These are phyloP conservation scores for Lasiurus borealis DNA, from an alignment of 2,113 vertebrate genomes.

Conservation along the genomic window DNA sequence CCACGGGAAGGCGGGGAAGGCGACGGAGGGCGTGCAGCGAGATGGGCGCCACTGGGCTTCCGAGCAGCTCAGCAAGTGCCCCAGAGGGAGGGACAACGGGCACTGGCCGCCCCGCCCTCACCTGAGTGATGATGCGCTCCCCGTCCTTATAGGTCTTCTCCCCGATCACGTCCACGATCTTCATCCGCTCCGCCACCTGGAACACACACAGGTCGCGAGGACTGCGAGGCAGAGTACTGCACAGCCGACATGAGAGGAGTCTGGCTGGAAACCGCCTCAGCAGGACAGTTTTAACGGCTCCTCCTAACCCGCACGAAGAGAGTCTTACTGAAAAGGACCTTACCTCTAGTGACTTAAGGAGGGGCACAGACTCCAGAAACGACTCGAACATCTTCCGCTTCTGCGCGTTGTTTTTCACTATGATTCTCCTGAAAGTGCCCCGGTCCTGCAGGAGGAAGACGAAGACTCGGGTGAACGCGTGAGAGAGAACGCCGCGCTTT, in stretches of 20 bases:
- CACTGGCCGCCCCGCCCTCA: slow-evolving; percentile 69
- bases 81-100: no score
- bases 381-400: slow-evolving; percentile 96
- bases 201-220: slow-evolving; percentile 52
- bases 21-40: not conserved
- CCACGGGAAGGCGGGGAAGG: slow-evolving; percentile 3
- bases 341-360: slow-evolving; percentile 99
- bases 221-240: not conserved
- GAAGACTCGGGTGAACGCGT: slow-evolving; percentile 70
- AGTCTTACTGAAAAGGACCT: slow-evolving; percentile 73
- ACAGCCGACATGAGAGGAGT: not conserved
- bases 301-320: not conserved
- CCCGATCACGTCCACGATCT: slow-evolving; percentile 98
- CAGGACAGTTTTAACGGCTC: not conserved
- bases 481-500: slow-evolving; percentile 5
- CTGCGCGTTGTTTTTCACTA: slow-evolving; percentile 98
- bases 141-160: slow-evolving; percentile 93
- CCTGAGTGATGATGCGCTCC: slow-evolving; percentile 97
- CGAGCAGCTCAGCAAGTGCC: not conserved
- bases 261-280: not conserved
- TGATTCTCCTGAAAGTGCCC: slow-evolving; percentile 98
- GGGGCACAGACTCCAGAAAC: slow-evolving; percentile 97
- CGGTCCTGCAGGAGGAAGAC: slow-evolving; percentile 91
- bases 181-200: slow-evolving; percentile 96
- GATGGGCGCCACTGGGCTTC: not conserved